These are phyloP conservation scores for Petrocephalus zakoni DNA, from an alignment of 2,113 vertebrate genomes.

Conservation along the genomic window DNA sequence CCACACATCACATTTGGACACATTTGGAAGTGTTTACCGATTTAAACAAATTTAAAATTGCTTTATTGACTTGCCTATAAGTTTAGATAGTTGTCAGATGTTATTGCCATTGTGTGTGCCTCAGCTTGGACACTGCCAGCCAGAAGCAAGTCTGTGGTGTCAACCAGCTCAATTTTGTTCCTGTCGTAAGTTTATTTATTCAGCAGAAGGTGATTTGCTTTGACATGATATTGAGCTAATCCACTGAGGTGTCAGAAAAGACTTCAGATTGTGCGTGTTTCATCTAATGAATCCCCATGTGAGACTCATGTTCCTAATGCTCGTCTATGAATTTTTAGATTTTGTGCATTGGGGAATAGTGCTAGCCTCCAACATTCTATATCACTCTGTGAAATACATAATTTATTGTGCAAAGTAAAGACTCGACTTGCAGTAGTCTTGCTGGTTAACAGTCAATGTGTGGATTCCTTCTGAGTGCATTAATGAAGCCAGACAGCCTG, in stretches of 20 bases:
- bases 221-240: background rate
- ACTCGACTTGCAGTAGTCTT: background rate
- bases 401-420: conserved; percentile 15
- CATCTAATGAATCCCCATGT: background rate
- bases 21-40: background rate
- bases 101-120: background rate
- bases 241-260: background rate
- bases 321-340: background rate
- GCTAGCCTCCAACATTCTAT: background rate
- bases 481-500: conserved; percentile 6
- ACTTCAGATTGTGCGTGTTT: background rate
- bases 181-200: background rate
- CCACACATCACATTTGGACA: background rate
- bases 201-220: background rate
- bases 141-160: background rate
- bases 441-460: conserved; percentile 13
- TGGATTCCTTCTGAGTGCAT: background rate
- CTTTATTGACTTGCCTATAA: background rate
- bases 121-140: background rate
- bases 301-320: conserved; percentile 7
- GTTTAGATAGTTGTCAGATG: background rate
- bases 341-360: background rate
- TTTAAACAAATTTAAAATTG: background rate
- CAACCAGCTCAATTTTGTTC: background rate
- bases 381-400: conserved; percentile 10